These are phyloP conservation scores for Pseudomyrmex sp. DNA, from an alignment of 1,140 invertebrate genomes.

Conservation along the genomic window DNA sequence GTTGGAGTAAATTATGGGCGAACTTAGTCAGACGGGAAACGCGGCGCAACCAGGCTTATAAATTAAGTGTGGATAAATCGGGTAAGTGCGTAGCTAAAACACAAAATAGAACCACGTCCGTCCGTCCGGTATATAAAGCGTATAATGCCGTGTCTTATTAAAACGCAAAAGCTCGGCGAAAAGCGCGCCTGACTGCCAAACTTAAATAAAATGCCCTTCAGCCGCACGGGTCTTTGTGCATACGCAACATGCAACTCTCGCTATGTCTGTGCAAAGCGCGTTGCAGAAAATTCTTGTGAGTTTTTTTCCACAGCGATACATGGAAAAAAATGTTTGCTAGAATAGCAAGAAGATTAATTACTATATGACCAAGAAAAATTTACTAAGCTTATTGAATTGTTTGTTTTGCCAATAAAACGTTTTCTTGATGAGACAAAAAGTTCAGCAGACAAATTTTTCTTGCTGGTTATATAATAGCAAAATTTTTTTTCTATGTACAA, in stretches of 20 bases:
- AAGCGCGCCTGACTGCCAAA: background rate
- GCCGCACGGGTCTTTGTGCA: conserved; percentile 15
- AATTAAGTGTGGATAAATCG: conserved; percentile 46
- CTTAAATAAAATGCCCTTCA: conserved; percentile 34
- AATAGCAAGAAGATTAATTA: too few relatives aligned
- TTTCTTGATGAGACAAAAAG: too few relatives aligned
- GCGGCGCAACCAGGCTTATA: conserved; percentile 4
- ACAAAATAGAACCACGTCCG: conserved; percentile 16
- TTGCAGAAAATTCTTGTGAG: background rate
- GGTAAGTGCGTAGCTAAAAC: background rate
- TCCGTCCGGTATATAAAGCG: conserved; percentile 1
- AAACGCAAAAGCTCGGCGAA: conserved; percentile 17
- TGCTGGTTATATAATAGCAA: too few relatives aligned
- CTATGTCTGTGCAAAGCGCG: conserved; percentile 5
- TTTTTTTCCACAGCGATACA: background rate
- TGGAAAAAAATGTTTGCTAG: too few relatives aligned
- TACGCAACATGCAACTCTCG: background rate
- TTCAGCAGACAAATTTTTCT: too few relatives aligned
- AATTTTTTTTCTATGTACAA: background rate
- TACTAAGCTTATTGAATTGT: too few relatives aligned
- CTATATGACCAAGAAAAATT: too few relatives aligned
- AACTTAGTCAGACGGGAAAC: background rate
- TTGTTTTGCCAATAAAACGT: too few relatives aligned
- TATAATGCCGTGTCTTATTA: background rate
- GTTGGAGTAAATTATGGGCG: conserved; percentile 23